Percentiles rank a stretch among this genome's conserved stretches.
Conservation (phyloP, 2,113 vertebrate species). For the Sinocyclocheilus anshuiensis region DNA sequence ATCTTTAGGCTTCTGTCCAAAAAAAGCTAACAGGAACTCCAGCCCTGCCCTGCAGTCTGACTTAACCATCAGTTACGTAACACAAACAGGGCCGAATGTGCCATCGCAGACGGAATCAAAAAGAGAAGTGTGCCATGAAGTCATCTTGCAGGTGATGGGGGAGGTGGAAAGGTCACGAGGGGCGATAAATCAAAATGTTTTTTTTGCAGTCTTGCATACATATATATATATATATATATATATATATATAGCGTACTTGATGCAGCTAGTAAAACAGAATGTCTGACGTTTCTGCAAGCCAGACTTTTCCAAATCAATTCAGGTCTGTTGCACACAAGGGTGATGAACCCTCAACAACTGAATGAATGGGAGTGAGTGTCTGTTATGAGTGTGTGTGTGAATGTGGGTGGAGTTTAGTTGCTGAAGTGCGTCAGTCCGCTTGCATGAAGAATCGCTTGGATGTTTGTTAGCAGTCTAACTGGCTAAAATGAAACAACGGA, state of each 20-base stretch:
- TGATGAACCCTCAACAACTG: neutral
- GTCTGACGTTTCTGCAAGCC: neutral
- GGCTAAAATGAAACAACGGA: conserved; percentile 42
- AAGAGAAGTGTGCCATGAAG: neutral
- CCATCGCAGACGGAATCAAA: neutral
- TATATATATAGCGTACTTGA: neutral
- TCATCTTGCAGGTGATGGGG: neutral
- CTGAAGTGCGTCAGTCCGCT: conserved; percentile 21
- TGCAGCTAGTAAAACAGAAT: too few species aligned
- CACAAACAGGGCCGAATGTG: neutral
- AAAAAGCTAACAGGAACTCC: conserved; percentile 26
- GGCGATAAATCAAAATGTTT: too few species aligned
- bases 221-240: too few species aligned
- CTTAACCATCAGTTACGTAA: conserved; percentile 20
- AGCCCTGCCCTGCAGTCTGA: neutral
- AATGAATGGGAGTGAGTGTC: neutral
- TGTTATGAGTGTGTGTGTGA: neutral
- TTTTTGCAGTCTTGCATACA: too few species aligned
- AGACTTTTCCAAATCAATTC: neutral
- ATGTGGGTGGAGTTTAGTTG: neutral
- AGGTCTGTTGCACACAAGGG: conserved; percentile 11
- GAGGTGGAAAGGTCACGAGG: neutral
- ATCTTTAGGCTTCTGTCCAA: neutral
- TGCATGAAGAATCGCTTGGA: conserved; percentile 24
- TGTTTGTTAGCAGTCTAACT: conserved; percentile 35